Evolutionary conservation across 2,888 invertebrate genomes (phyloP).

Genomic region (Gnatocerus cornutus): DNA sequence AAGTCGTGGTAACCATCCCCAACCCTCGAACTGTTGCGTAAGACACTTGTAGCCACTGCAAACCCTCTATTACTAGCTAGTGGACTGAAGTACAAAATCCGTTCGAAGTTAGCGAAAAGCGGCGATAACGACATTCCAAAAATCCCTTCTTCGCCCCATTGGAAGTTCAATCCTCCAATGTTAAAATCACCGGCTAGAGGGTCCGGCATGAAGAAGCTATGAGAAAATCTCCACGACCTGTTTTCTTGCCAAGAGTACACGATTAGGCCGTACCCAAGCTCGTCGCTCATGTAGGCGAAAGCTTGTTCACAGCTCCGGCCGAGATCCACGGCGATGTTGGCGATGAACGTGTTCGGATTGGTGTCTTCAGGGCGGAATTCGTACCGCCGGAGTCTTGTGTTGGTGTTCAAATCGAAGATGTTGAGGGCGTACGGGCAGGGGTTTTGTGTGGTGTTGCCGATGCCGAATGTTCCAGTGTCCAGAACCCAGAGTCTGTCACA

Average conservation of each 20-base stretch:
- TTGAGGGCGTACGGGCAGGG: slow-evolving; percentile 87
- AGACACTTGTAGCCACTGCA: slow-evolving; percentile 82
- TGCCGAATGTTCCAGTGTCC: slow-evolving; percentile 88
- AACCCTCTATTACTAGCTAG: slow-evolving; percentile 86
- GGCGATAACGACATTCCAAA: slow-evolving; percentile 86
- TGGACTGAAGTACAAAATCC: slow-evolving; percentile 85
- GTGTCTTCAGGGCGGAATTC: slow-evolving; percentile 82
- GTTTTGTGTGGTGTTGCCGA: slow-evolving; percentile 83
- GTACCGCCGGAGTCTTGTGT: slow-evolving; percentile 79
- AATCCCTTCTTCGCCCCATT: slow-evolving; percentile 87
- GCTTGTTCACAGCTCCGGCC: slow-evolving; percentile 84
- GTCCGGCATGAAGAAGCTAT: slow-evolving; percentile 88
- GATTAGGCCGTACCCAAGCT: slow-evolving; percentile 86
- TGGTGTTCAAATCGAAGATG: slow-evolving; percentile 84
- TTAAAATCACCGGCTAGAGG: slow-evolving; percentile 86
- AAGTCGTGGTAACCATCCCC: slow-evolving; percentile 83
- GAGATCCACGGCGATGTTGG: slow-evolving; percentile 89
- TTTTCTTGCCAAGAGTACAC: slow-evolving; percentile 85
- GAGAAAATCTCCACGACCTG: slow-evolving; percentile 85
- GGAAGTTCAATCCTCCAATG: slow-evolving; percentile 87
- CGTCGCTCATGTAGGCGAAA: slow-evolving; percentile 87
- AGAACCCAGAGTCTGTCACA: slow-evolving; percentile 89
- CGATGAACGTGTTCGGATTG: slow-evolving; percentile 85
- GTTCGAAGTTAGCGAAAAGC: slow-evolving; percentile 78
- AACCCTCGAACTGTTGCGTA: slow-evolving; percentile 80